Percentiles rank a stretch among this genome's conserved stretches.
Conservation (phyloP, 1,140 invertebrate species). For the Calliopsis andreniformis region DNA sequence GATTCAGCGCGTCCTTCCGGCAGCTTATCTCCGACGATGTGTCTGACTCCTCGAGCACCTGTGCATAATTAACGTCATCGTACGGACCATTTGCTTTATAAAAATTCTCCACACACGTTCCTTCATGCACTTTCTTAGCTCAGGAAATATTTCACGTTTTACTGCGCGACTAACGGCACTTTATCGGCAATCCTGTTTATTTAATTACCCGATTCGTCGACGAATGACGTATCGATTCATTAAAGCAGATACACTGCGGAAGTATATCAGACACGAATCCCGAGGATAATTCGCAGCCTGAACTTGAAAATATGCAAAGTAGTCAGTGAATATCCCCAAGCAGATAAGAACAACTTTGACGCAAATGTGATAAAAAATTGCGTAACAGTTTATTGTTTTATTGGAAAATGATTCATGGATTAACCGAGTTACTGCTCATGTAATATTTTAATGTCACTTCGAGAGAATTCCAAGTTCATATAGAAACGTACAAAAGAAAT, state of each 20-base stretch:
- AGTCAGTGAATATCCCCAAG: not conserved
- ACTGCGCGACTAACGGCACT: not conserved
- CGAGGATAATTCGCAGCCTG: not conserved
- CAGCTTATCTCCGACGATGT: constrained; percentile 83
- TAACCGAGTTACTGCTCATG: not conserved
- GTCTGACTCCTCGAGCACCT: constrained; percentile 83
- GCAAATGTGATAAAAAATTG: not conserved
- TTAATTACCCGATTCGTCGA: not conserved
- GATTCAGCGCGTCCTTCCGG: constrained; percentile 80
- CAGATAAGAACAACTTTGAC: constrained; percentile 10
- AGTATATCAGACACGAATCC: not conserved
- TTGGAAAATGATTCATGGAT: not conserved
- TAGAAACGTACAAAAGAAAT: not conserved
- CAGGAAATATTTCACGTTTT: no score
- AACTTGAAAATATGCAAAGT: not conserved
- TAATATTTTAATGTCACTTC: no score
- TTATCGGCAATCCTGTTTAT: not conserved
- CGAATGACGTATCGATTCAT: no score
- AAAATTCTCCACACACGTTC: not conserved
- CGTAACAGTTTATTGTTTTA: not conserved
- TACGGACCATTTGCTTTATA: not conserved
- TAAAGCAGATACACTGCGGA: not conserved
- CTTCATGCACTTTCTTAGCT: no score
- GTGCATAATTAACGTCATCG: constrained; percentile 63
- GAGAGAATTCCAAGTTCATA: no score